These are phyloP conservation scores for Rallus crepitans DNA, from an alignment of 2,797 vertebrate genomes.

Conservation along the genomic window DNA sequence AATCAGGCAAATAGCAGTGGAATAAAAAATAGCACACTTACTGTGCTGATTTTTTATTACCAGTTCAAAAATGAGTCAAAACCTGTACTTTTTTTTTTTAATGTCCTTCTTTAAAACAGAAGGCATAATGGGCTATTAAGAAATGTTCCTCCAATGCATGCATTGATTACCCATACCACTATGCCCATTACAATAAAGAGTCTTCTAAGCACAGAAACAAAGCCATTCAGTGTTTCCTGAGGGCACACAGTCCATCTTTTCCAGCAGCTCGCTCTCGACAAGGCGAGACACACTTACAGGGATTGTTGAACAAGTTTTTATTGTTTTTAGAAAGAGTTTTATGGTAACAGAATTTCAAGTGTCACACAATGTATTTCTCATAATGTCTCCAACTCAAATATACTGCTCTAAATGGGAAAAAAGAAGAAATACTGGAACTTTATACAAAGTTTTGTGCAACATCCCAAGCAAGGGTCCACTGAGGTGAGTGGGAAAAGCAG, in stretches of 20 bases:
- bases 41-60: conserved; percentile 5
- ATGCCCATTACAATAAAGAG: conserved; percentile 34
- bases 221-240: conserved; percentile 23
- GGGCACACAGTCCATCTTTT: neutral
- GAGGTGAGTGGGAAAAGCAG: neutral
- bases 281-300: neutral
- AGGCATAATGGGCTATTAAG: conserved; percentile 55
- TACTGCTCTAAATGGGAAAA: neutral
- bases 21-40: neutral
- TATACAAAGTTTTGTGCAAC: neutral
- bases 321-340: neutral
- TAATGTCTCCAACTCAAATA: neutral
- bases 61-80: conserved; percentile 30
- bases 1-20: neutral
- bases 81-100: neutral
- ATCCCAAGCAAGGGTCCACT: neutral
- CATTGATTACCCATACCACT: conserved; percentile 65
- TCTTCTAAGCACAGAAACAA: conserved; percentile 23
- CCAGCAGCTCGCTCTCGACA: neutral
- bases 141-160: conserved; percentile 16
- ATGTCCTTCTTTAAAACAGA: conserved; percentile 38
- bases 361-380: neutral
- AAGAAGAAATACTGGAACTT: neutral
- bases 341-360: neutral
- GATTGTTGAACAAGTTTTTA: neutral